phyloP scores from a whole-genome alignment of 2,888 invertebrate species.

The Sinelater perroti region DNA sequence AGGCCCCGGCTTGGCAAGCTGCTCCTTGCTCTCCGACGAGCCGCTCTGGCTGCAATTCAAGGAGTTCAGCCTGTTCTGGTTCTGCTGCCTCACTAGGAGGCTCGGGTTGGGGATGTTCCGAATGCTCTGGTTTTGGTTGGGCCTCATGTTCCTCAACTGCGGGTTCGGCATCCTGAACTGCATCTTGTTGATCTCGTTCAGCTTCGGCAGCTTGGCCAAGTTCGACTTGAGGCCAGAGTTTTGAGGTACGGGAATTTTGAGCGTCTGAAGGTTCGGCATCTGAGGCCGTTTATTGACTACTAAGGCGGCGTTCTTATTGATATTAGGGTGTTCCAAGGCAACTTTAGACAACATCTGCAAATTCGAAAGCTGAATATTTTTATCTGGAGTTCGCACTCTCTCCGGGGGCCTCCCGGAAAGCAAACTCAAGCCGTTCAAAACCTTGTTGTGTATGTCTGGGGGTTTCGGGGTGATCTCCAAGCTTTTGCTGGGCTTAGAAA shows the following conservation, averaged over 20 bases:
- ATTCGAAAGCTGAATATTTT: slow-evolving; percentile 58
- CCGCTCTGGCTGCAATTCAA: slow-evolving; percentile 28
- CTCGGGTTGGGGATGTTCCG: slow-evolving; percentile 73
- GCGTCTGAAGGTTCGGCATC: slow-evolving; percentile 55
- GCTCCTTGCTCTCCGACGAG: slow-evolving; percentile 19
- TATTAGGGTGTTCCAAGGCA: slow-evolving; percentile 53
- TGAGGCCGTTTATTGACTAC: slow-evolving; percentile 46
- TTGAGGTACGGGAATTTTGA: slow-evolving; percentile 49
- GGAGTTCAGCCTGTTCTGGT: slow-evolving; percentile 56
- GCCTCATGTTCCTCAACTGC: slow-evolving; percentile 52
- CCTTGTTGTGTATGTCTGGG: slow-evolving; percentile 32
- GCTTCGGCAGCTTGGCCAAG: slow-evolving; percentile 57
- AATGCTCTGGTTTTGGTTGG: slow-evolving; percentile 67
- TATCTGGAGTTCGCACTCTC: slow-evolving; percentile 37
- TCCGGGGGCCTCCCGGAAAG: slow-evolving; percentile 35
- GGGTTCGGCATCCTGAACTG: slow-evolving; percentile 52
- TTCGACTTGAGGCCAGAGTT: slow-evolving; percentile 39
- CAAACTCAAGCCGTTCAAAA: slow-evolving; percentile 38
- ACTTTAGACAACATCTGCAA: slow-evolving; percentile 65
- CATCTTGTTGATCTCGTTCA: slow-evolving; percentile 62
- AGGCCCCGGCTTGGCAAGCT: slow-evolving; percentile 1
- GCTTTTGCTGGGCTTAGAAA: slow-evolving; percentile 58
- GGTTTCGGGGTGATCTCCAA: slow-evolving; percentile 54
- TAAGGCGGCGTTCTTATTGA: slow-evolving; percentile 18
- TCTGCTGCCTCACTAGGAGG: slow-evolving; percentile 66